These are phyloP conservation scores for Tetrao urogallus DNA, from an alignment of 2,113 vertebrate genomes.

Conservation along the genomic window DNA sequence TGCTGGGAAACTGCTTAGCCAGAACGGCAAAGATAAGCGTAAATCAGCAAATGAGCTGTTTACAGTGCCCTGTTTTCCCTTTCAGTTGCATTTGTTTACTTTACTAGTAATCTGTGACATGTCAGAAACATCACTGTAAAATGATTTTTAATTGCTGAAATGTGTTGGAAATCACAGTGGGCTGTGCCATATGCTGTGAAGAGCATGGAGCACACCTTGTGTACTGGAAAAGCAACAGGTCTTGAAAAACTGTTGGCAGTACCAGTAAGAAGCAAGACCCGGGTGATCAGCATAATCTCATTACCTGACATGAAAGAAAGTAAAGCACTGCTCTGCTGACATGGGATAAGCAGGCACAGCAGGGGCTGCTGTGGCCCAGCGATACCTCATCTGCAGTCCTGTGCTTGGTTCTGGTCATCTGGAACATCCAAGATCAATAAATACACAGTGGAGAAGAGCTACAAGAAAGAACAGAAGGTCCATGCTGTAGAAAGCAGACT, in stretches of 20 bases:
- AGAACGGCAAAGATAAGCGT: not conserved
- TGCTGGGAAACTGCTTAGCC: not conserved
- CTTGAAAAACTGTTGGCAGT: not conserved
- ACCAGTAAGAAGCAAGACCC: not conserved
- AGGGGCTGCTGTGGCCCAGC: not conserved
- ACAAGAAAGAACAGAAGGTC: not conserved
- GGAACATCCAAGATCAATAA: not conserved
- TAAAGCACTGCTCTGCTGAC: not conserved
- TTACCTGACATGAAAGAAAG: not conserved
- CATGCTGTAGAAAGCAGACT: not conserved
- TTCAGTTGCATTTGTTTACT: not conserved
- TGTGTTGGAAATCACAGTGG: not conserved
- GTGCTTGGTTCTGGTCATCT: not conserved
- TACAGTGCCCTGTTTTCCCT: not conserved
- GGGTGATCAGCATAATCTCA: not conserved
- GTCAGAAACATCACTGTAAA: not conserved
- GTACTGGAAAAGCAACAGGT: not conserved
- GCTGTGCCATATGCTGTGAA: not conserved
- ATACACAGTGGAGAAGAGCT: not conserved
- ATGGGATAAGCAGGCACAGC: not conserved
- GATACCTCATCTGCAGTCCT: not conserved
- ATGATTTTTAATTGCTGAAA: not conserved
- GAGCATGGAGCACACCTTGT: not conserved
- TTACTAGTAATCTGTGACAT: not conserved
- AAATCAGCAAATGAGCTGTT: not conserved